Conservation (phyloP, 2,113 vertebrate genomes). For the Stercorarius parasiticus region DNA sequence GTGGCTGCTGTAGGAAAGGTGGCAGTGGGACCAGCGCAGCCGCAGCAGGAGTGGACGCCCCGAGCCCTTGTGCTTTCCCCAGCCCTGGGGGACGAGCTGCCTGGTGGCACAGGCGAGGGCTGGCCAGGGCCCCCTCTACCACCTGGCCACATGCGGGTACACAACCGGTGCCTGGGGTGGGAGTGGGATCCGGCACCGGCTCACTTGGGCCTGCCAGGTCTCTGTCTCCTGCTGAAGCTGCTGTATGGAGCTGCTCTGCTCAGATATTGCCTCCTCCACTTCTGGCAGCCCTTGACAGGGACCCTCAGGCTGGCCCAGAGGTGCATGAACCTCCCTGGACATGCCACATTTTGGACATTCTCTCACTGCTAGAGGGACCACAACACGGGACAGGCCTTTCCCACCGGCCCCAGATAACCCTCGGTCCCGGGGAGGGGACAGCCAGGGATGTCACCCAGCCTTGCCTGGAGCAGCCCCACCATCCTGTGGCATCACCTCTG, state of each 20-base stretch:
- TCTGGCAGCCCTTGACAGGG: slow-evolving; percentile 49
- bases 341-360: slow-evolving; percentile 15
- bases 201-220: slow-evolving; percentile 47
- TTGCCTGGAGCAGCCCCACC: neutral
- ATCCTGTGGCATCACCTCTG: neutral
- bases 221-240: slow-evolving; percentile 52
- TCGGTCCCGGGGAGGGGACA: neutral
- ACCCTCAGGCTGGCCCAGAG: slow-evolving; percentile 48
- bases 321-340: slow-evolving; percentile 14
- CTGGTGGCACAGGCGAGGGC: neutral
- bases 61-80: neutral
- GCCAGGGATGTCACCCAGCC: neutral
- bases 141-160: too few relatives aligned
- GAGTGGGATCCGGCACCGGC: neutral
- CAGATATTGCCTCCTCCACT: slow-evolving; percentile 36
- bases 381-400: neutral
- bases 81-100: neutral
- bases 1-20: neutral
- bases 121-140: neutral
- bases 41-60: neutral
- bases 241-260: slow-evolving; percentile 12
- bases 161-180: neutral
- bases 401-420: rapidly evolving
- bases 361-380: neutral
- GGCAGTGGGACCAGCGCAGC: neutral